Conservation (phyloP, 2,888 invertebrate species). For the Sphaeridia pumilis region DNA sequence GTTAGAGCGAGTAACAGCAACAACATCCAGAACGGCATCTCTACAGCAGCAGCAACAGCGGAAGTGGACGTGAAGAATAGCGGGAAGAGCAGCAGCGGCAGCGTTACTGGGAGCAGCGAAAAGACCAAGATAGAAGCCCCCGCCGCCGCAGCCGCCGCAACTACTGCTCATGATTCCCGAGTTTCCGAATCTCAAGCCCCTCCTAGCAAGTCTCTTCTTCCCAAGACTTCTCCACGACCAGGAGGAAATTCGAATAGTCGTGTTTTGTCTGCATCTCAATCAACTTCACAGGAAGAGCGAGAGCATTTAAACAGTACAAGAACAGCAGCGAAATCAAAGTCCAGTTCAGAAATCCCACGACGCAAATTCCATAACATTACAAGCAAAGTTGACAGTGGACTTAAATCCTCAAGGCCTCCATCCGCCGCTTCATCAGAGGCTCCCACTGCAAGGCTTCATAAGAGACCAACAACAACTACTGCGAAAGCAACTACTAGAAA, state of each 20-base stretch:
- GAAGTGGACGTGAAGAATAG: not conserved
- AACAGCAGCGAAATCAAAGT: not conserved
- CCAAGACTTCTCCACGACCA: conserved; percentile 4
- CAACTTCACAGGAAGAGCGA: not conserved
- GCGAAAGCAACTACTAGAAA: not conserved
- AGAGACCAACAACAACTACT: not conserved
- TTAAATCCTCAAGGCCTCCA: not conserved
- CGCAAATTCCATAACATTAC: not conserved
- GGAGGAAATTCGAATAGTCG: conserved; percentile 4
- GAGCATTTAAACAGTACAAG: too few relatives aligned
- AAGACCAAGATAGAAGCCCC: not conserved
- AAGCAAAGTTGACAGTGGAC: conserved; percentile 1
- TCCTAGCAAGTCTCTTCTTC: conserved; percentile 18
- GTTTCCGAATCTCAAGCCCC: conserved; percentile 11
- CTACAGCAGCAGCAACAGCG: not conserved
- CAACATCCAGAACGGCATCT: too few relatives aligned
- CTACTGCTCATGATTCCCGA: conserved; percentile 16
- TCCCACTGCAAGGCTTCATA: not conserved
- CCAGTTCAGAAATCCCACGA: not conserved
- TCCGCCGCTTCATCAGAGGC: not conserved
- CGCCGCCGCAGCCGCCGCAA: too few relatives aligned
- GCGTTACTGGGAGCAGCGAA: not conserved
- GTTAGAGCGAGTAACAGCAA: too few relatives aligned
- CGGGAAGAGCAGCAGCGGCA: not conserved
- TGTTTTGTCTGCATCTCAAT: conserved; percentile 1